Conservation (phyloP, 2,113 vertebrate species). For the Nymphicus hollandicus region DNA sequence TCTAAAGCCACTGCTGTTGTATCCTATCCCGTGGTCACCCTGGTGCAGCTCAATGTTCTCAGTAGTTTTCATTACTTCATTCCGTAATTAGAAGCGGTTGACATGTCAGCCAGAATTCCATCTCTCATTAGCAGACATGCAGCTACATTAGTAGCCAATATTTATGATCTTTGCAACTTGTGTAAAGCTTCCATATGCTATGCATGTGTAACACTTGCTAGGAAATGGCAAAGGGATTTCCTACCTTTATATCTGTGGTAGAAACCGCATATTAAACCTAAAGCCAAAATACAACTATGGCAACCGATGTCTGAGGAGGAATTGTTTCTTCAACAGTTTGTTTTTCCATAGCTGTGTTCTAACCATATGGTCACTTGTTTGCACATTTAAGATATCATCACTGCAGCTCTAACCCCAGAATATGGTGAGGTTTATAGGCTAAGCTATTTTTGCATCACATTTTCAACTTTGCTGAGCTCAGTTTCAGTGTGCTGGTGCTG, state of each 20-base stretch:
- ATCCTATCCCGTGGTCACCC: background rate
- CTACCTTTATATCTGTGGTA: slow-evolving; percentile 40
- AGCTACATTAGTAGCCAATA: slow-evolving; percentile 66
- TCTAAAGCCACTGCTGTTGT: background rate
- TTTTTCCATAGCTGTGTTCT: background rate
- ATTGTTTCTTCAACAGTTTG: background rate
- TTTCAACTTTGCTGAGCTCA: background rate
- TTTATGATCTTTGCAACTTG: slow-evolving; percentile 57
- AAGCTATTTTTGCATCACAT: background rate
- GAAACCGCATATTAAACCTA: slow-evolving; percentile 32
- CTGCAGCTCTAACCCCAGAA: background rate
- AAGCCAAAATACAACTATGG: slow-evolving; percentile 7
- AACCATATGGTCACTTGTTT: slow-evolving; percentile 43
- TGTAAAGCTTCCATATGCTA: slow-evolving; percentile 54
- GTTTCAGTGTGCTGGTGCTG: background rate
- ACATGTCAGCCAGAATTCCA: slow-evolving; percentile 20
- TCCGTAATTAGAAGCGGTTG: background rate
- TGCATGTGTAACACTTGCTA: slow-evolving; percentile 27
- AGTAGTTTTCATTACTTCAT: background rate
- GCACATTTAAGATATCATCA: background rate
- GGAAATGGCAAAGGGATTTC: slow-evolving; percentile 42
- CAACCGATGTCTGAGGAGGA: slow-evolving; percentile 42
- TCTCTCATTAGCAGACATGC: slow-evolving; percentile 49
- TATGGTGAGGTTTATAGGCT: background rate
- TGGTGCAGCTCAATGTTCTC: background rate